Evolutionary conservation across 2,888 invertebrate genomes (phyloP), one percentile per base, ranked within the genome.

Genomic region (Meandrusa payeni): DNA sequence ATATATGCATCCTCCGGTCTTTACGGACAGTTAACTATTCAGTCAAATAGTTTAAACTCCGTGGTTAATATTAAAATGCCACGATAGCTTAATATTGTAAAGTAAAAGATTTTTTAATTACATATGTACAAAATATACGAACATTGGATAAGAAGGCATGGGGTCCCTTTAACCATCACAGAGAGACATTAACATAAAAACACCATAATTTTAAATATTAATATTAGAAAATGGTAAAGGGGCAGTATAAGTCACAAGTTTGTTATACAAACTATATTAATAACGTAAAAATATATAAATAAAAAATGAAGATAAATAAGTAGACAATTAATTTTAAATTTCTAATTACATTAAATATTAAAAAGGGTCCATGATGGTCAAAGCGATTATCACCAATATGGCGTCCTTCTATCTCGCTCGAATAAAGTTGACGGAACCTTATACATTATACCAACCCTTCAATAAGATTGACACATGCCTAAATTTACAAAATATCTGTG

Each of bases 101-200:
- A 68, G 55, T 52, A 70, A 73, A 68, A 70, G 57, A 58, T 66
- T 68, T 70, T 69, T 71, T 77, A 78, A 77, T 82, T 81, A 81
- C 77, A 85, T 82, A 83, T 85, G 78, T 85, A 86, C 83, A 86
- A 66, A 71, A 69, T 73, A 74, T 69, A 71, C 69, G 72, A 76
- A 72, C 65, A 57, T 57, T 73, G 77, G 79, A 77, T 59, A 65
- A 62, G 64, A 77, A 81, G 81, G 80, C 72, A 74, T 54, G 52
- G 2, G 42, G 61, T 52, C 52, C 56, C 27, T 73, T 70, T 64
- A 66, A 75, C 75, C 77, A 82, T 76, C 76, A 81, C 79, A 69
- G 59, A 19, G 27, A 23, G n/a, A 5, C 26, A n/a, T 17, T 17
- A 15, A 10, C 3, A 19, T 27, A 27, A 11, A 5, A 15, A 24